phyloP scores from a whole-genome alignment of 2,888 invertebrate species.

The Neuroscelio doddi region DNA sequence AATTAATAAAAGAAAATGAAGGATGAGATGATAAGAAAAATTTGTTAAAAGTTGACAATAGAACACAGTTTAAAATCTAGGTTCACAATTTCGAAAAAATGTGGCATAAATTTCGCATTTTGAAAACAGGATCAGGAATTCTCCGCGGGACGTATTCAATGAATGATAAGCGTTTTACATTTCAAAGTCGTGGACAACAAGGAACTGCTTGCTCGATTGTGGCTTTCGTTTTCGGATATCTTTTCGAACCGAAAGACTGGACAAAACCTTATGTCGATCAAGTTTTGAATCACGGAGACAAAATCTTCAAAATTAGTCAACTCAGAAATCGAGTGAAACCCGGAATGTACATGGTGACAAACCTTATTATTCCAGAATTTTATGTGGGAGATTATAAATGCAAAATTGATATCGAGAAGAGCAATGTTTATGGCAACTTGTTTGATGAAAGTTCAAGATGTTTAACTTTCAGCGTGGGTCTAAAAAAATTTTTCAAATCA shows the following conservation, averaged over 20 bases:
- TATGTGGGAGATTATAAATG: constrained; percentile 61
- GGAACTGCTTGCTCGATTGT: constrained; percentile 56
- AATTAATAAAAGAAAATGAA: too few relatives aligned
- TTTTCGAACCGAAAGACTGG: constrained; percentile 61
- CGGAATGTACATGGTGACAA: constrained; percentile 54
- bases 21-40: neutral
- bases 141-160: constrained; percentile 59
- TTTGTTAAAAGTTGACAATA: too few relatives aligned
- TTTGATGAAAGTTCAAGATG: constrained; percentile 56
- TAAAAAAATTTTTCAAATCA: constrained; percentile 69
- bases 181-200: constrained; percentile 59
- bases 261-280: constrained; percentile 52
- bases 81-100: constrained; percentile 29
- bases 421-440: constrained; percentile 57
- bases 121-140: constrained; percentile 53
- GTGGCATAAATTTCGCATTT: constrained; percentile 56
- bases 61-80: too few relatives aligned
- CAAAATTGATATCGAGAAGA: constrained; percentile 55
- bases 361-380: constrained; percentile 59
- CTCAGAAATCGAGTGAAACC: constrained; percentile 48
- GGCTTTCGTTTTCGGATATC: constrained; percentile 56
- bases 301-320: constrained; percentile 56
- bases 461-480: constrained; percentile 63
- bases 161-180: constrained; percentile 56
- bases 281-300: constrained; percentile 59